These are phyloP conservation scores for Oscheius sp. DNA, from an alignment of 2,888 invertebrate genomes.

Conservation along the genomic window DNA sequence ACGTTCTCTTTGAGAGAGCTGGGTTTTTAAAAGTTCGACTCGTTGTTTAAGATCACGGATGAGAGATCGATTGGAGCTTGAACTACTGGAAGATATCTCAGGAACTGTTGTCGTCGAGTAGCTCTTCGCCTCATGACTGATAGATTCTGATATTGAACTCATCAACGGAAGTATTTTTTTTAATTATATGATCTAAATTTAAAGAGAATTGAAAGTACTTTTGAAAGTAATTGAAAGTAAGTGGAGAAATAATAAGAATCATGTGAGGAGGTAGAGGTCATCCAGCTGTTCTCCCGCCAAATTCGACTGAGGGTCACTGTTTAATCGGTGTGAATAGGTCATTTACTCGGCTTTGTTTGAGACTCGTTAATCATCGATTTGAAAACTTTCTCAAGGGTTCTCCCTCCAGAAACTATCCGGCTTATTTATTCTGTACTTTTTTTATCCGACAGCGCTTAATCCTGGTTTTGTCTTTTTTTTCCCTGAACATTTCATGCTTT, in stretches of 20 bases:
- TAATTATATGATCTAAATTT: not conserved
- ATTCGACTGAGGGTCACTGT: no score
- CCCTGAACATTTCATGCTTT: no score
- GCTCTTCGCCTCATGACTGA: not conserved
- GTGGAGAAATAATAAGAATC: not conserved
- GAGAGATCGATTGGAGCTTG: slow-evolving; percentile 14
- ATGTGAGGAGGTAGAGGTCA: no score
- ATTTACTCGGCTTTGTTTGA: no score
- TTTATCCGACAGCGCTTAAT: no score
- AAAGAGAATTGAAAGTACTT: not conserved
- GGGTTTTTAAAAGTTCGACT: slow-evolving; percentile 13
- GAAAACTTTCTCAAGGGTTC: no score
- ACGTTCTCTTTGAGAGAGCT: slow-evolving; percentile 24
- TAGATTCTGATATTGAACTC: slow-evolving; percentile 17
- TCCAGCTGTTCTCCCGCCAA: slow-evolving; percentile 5
- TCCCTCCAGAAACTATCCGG: no score
- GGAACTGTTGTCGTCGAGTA: slow-evolving; percentile 22
- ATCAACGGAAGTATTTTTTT: no score
- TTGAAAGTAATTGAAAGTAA: not conserved
- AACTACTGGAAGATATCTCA: slow-evolving; percentile 17
- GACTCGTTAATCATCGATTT: no score
- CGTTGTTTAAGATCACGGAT: slow-evolving; percentile 15
- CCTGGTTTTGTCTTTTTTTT: no score
- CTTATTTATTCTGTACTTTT: no score
- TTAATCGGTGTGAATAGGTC: no score